phyloP scores from a whole-genome alignment of 1,140 invertebrate species.

The Drosophila prosaltans region DNA sequence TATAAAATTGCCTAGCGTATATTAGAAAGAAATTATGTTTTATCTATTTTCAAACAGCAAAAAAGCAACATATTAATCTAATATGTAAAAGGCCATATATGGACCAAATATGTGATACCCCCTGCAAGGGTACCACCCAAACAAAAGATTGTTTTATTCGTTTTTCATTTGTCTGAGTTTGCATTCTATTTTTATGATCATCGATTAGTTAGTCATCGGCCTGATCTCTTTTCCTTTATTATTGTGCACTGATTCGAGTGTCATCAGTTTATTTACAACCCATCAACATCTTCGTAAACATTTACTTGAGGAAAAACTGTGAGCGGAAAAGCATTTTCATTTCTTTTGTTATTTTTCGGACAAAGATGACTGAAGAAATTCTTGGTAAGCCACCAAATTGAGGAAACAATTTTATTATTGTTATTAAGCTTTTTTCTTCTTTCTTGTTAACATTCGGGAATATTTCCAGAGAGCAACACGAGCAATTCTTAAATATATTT shows the following conservation, averaged over 20 bases:
- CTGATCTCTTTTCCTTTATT: not conserved
- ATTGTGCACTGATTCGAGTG: not conserved
- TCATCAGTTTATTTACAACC: slow-evolving; percentile 5
- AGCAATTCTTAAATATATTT: slow-evolving; percentile 3
- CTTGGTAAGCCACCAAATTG: slow-evolving; percentile 18
- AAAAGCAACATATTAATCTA: too few species aligned
- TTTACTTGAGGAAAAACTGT: not conserved
- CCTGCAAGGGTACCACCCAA: not conserved
- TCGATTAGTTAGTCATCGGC: slow-evolving; percentile 9
- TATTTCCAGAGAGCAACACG: not conserved
- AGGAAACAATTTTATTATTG: slow-evolving; percentile 49
- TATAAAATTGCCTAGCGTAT: too few species aligned
- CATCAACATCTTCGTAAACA: not conserved
- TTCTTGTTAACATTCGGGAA: not conserved
- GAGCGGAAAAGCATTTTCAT: not conserved
- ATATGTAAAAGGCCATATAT: too few species aligned
- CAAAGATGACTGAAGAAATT: not conserved
- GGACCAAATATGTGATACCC: too few species aligned
- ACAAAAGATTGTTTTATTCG: slow-evolving; percentile 5
- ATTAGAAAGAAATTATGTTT: too few species aligned
- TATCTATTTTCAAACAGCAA: too few species aligned
- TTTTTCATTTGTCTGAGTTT: not conserved
- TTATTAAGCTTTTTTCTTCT: too few species aligned
- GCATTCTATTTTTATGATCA: not conserved
- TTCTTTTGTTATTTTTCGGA: not conserved